These are phyloP conservation scores for Triops cancriformis DNA, from an alignment of 1,140 invertebrate genomes.

Conservation along the genomic window DNA sequence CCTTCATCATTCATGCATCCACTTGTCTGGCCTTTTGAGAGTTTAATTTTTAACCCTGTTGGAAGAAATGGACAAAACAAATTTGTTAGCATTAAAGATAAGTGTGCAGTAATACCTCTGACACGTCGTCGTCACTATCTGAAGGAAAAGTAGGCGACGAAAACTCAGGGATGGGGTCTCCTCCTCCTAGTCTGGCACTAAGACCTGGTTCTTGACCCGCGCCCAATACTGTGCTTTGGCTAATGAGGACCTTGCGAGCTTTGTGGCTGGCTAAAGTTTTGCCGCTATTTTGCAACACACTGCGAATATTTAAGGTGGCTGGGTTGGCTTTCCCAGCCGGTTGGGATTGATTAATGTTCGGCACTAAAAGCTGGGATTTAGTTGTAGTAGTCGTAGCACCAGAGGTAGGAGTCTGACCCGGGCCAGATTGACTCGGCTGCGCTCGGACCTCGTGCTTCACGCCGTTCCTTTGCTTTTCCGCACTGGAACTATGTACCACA, in stretches of 20 bases:
- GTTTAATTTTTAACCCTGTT: too few species aligned
- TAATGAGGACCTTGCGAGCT: not conserved
- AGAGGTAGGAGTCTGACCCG: conserved; percentile 21
- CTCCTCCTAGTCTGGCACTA: not conserved
- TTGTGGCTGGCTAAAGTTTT: not conserved
- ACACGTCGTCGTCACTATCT: conserved; percentile 27
- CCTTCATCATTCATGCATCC: too few species aligned
- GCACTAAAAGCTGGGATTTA: not conserved
- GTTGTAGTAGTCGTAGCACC: conserved; percentile 31
- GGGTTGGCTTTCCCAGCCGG: conserved; percentile 29
- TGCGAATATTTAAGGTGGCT: conserved; percentile 10
- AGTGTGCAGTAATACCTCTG: conserved; percentile 6
- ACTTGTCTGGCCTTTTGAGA: too few species aligned
- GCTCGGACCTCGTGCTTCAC: conserved; percentile 35
- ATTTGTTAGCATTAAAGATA: not conserved
- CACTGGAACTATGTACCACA: conserved; percentile 62
- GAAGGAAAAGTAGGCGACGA: conserved; percentile 4
- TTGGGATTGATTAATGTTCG: conserved; percentile 30
- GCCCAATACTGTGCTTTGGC: not conserved
- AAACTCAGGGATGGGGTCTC: not conserved
- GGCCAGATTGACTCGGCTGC: conserved; percentile 30
- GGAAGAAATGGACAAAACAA: not conserved
- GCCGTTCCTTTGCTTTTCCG: conserved; percentile 55
- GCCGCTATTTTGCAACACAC: not conserved
- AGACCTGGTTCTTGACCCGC: conserved; percentile 3